A percentile compares a stretch with the other conserved stretches of the same genome.
Conservation (phyloP, 2,113 vertebrate species). For the Sander lucioperca region DNA sequence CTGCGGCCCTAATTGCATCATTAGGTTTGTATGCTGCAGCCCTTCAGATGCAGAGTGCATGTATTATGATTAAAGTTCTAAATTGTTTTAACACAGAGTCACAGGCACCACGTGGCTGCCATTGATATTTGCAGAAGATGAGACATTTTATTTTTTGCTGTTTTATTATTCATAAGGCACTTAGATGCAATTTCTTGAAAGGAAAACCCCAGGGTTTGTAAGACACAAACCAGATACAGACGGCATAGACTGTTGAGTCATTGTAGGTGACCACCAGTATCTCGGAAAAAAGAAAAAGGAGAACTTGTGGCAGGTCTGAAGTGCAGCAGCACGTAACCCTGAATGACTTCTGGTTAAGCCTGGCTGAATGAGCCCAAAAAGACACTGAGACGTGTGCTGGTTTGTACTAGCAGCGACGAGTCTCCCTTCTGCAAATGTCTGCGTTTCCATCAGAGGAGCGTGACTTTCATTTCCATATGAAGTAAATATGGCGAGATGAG, state of each 20-base stretch:
- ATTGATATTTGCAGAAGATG: not conserved
- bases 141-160: too few species aligned
- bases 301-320: conserved; percentile 53
- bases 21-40: not conserved
- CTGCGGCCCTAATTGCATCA: too few species aligned
- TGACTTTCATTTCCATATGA: conserved; percentile 61
- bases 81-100: not conserved
- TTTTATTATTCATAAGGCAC: not conserved
- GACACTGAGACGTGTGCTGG: conserved; percentile 4
- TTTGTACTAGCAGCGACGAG: conserved; percentile 30
- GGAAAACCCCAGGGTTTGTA: not conserved
- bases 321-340: not conserved
- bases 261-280: conserved; percentile 11
- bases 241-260: conserved; percentile 34
- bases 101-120: not conserved
- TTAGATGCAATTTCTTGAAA: not conserved
- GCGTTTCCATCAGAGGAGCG: conserved; percentile 23
- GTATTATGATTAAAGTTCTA: not conserved
- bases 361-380: conserved; percentile 1
- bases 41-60: not conserved
- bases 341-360: conserved; percentile 9
- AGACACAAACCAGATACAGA: not conserved
- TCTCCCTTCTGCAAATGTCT: conserved; percentile 34
- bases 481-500: conserved; percentile 49
- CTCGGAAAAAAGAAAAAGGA: conserved; percentile 56